Base-by-base conservation (phyloP, 1,140 invertebrate genomes). In the Nebria ingens region DNA sequence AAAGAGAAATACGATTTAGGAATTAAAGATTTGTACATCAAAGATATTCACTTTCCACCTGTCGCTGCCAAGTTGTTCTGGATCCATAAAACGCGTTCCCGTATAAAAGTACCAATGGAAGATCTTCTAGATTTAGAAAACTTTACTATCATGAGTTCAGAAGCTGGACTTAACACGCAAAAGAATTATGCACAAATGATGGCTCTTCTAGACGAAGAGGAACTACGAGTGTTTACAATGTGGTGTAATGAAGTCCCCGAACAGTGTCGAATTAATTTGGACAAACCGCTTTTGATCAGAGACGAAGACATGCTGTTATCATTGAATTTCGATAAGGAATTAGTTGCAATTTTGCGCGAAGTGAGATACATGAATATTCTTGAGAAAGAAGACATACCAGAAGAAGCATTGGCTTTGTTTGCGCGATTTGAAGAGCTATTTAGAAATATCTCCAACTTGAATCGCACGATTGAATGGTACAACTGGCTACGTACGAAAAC, bases 11-110 rank as follows among this genome's bases (percentile, higher is more conserved):
- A 66, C 57, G 73, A 79, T 53, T 66, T 74, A 60, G 67, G 74
- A 60, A 72, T 69, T 60, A 62, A 71, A 15, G 70, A 68, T 23
- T 72, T 73, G 50, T 73, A 77, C 13, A 75, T 77, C 58, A 76
- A 84, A 2, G 80, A 88, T 65, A 71, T 77, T 17, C 82, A 86
- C 66, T 81, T 85, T 68, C 87, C 89, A 1, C 82, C 82, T 20
- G 79, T 88, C 1, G 78, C 84, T 51, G 86, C 87, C 6, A 73
- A 79, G 34, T 66, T 93, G 3, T 80, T 81, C 64, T 87, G 85
- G 80, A 70, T 88, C 2, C 71, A 79, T 58, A 86, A 87, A 68
- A 69, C 91, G 45, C 73, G 76, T 42, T 69, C 76, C 53, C 73
- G 85, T 56, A 78, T 87, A 17, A 61, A 69, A 13, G 72, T 75